A percentile compares a stretch with the other conserved stretches of the same genome.
These are phyloP conservation scores for Alloplasta piceator DNA, from an alignment of 2,888 invertebrate species.

Conservation along the genomic window DNA sequence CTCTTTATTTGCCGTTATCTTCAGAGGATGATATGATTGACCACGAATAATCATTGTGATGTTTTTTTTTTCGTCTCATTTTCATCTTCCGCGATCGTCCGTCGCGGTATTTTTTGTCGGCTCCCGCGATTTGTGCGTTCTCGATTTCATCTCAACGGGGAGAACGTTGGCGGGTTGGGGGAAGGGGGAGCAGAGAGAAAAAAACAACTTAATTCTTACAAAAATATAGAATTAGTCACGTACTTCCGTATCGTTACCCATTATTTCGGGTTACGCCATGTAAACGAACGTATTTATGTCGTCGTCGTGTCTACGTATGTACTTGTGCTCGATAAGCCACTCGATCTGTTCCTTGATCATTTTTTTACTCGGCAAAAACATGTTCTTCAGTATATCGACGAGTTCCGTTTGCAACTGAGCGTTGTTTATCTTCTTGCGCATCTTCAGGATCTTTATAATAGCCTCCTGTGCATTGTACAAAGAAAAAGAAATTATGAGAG, in stretches of 20 bases:
- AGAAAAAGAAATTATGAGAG: conserved; percentile 13
- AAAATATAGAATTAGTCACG: conserved; percentile 79
- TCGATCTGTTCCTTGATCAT: conserved; percentile 99
- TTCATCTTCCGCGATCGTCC: conserved; percentile 13
- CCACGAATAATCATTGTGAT: conserved; percentile 6
- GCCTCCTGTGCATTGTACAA: conserved; percentile 90
- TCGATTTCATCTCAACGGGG: too few relatives aligned
- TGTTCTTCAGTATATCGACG: conserved; percentile 98
- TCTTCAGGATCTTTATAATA: conserved; percentile 99
- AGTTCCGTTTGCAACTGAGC: conserved; percentile 98
- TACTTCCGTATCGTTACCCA: conserved; percentile 66
- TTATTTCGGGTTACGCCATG: conserved; percentile 89
- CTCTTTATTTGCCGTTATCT: conserved; percentile 7
- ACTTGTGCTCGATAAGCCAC: conserved; percentile 99
- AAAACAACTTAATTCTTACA: conserved; percentile 72
- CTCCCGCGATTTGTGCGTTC: too few relatives aligned
- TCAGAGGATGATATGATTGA: conserved; percentile 41
- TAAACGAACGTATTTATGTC: conserved; percentile 99
- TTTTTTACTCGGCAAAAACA: conserved; percentile 99
- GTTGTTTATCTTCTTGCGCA: conserved; percentile 97
- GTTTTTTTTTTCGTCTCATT: conserved; percentile 5
- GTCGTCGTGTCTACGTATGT: conserved; percentile 97
- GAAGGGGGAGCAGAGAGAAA: conserved; percentile 21
- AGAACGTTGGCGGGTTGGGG: too few relatives aligned
- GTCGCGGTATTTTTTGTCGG: background rate